phyloP scores from a whole-genome alignment of 2,797 vertebrate species.

The Brachymystax lenok region DNA sequence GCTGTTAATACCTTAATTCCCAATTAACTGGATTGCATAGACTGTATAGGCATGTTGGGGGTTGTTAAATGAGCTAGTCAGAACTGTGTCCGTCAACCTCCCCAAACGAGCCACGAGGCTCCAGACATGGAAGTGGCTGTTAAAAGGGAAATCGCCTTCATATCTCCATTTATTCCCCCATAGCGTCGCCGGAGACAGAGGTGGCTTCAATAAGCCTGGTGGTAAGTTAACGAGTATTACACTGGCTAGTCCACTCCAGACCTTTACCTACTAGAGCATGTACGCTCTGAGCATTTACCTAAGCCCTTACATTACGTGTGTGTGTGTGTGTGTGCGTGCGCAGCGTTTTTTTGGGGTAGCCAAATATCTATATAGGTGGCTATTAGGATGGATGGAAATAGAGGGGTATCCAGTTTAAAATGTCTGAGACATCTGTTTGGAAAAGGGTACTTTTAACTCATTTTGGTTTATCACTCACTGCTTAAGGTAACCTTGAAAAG shows the following conservation, averaged over 20 bases:
- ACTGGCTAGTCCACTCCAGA: slow-evolving; percentile 94
- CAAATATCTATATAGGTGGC: slow-evolving; percentile 27
- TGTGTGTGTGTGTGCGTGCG: slow-evolving; percentile 46
- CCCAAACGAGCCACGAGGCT: slow-evolving; percentile 93
- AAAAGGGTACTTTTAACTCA: slow-evolving; percentile 60
- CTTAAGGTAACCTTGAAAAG: slow-evolving; percentile 49
- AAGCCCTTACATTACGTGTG: slow-evolving; percentile 51
- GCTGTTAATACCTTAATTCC: slow-evolving; percentile 44
- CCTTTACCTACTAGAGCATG: slow-evolving; percentile 60
- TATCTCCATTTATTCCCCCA: slow-evolving; percentile 99
- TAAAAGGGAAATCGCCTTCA: slow-evolving; percentile 98
- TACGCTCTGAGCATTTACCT: slow-evolving; percentile 60
- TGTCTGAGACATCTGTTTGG: slow-evolving; percentile 66
- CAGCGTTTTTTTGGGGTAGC: slow-evolving; percentile 54
- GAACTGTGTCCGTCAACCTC: slow-evolving; percentile 93
- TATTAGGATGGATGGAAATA: slow-evolving; percentile 36
- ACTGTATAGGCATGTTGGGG: slow-evolving; percentile 59
- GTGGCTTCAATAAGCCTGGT: slow-evolving; percentile 99
- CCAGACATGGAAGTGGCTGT: slow-evolving; percentile 95
- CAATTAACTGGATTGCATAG: slow-evolving; percentile 52
- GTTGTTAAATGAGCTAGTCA: slow-evolving; percentile 77
- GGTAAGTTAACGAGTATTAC: slow-evolving; percentile 99
- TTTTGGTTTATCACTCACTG: slow-evolving; percentile 57
- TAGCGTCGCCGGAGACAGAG: slow-evolving; percentile 99
- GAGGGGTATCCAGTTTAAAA: slow-evolving; percentile 49